Evolutionary conservation across 2,113 vertebrate genomes (phyloP), one percentile per base, ranked within the genome.

Genomic region (Engraulis encrasicolus): DNA sequence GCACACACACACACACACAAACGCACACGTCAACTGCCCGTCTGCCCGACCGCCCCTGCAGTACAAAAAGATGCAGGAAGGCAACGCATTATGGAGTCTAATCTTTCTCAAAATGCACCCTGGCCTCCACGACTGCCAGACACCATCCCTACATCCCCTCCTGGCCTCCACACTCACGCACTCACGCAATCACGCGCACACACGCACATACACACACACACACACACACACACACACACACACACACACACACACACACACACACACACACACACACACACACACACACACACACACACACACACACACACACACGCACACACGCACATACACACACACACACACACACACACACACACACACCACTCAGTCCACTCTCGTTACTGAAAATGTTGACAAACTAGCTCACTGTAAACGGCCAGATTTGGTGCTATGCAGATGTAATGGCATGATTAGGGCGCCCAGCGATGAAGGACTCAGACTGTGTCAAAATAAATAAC

Each of bases 1-100:
- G 11, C 27, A 74, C 58, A 66, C 58, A 23, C 54, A 7, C 66
- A 12, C 27, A 74, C 66, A 71, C 58, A 66, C 66, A 74, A 31
- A 74, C 31, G 34, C 66, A 74, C 27, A 74, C 9, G n/a, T n/a
- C n/a, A n/a, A n/a, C n/a, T n/a, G n/a, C n/a, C n/a, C n/a, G n/a
- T n/a, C n/a, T n/a, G n/a, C n/a, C n/a, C n/a, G 58, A 9, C 40
- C 40, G 40, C 40, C 40, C 3, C 58, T 23, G n/a, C n/a, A 27
- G 58, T 9, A 74, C 66, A 74, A 74, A 74, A 74, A 9, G 66
- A 74, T 74, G 66, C 27, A 74, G 66, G 66, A 74, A 31, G 66
- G 27, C 31, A 74, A 34, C 66, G 31, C 27, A 74, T 74, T 74
- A 15, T 34, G 5, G 11, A 12, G 34, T 1, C 11, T 5, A 34